phyloP scores from a whole-genome alignment of 2,888 invertebrate genomes.

The Caenorhabditis sulstoni region DNA sequence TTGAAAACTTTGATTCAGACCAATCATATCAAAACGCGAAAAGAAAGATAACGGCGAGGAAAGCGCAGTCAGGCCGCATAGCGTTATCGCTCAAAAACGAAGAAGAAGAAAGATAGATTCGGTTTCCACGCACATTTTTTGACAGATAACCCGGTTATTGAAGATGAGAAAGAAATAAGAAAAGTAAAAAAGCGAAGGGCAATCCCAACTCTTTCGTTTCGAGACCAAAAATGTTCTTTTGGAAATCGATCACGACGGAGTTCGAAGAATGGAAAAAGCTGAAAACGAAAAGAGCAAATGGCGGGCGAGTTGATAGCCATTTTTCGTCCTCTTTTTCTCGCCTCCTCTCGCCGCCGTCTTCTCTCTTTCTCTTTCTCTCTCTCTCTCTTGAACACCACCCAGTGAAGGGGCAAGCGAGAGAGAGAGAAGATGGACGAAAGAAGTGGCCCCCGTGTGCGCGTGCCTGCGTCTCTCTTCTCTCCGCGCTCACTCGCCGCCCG shows the following conservation, averaged over 20 bases:
- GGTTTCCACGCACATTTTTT: slow-evolving; percentile 19
- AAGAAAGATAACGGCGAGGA: slow-evolving; percentile 22
- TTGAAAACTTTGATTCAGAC: slow-evolving; percentile 5
- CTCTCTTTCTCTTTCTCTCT: background rate
- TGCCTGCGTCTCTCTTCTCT: slow-evolving; percentile 15
- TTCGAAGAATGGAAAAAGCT: background rate
- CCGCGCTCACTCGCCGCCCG: slow-evolving; percentile 2
- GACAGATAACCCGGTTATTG: slow-evolving; percentile 30
- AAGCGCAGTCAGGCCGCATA: slow-evolving; percentile 1
- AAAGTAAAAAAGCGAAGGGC: too few relatives aligned
- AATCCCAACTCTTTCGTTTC: too few relatives aligned
- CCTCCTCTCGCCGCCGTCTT: slow-evolving; percentile 8
- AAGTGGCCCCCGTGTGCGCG: slow-evolving; percentile 41
- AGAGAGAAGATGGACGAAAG: slow-evolving; percentile 20
- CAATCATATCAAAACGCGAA: slow-evolving; percentile 11
- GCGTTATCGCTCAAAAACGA: slow-evolving; percentile 47
- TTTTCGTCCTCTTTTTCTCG: slow-evolving; percentile 25
- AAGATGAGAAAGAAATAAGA: too few relatives aligned
- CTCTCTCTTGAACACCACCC: slow-evolving; percentile 42
- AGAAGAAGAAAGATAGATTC: slow-evolving; percentile 23
- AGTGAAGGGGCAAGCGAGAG: slow-evolving; percentile 21
- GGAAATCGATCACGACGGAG: background rate
- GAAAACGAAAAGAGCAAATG: slow-evolving; percentile 1
- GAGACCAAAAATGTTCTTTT: too few relatives aligned
- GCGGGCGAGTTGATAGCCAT: slow-evolving; percentile 33